phyloP scores from a whole-genome alignment of 2,113 vertebrate genomes.

The Onychostruthus taczanowskii region DNA sequence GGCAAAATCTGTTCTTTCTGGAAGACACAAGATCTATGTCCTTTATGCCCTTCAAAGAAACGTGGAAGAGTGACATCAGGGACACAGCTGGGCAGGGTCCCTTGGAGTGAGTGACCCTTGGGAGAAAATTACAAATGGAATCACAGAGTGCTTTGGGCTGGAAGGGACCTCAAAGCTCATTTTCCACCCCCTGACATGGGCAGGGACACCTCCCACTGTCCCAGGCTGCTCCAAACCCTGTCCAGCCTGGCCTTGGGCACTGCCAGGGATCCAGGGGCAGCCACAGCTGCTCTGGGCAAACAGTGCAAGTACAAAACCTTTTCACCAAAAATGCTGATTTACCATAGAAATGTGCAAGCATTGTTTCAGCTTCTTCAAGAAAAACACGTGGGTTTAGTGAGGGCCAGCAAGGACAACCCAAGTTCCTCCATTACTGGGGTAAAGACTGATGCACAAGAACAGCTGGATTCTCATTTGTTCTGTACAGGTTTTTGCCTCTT shows the following conservation, averaged over 20 bases:
- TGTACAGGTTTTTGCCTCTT: not conserved
- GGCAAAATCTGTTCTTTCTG: not conserved
- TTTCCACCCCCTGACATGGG: no score
- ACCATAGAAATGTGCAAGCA: not conserved
- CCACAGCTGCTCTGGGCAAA: not conserved
- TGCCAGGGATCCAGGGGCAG: not conserved
- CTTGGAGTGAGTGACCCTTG: not conserved
- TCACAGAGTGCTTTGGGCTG: not conserved
- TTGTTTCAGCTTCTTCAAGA: not conserved
- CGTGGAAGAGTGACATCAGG: fast-evolving
- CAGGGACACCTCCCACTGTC: not conserved
- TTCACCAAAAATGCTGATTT: not conserved
- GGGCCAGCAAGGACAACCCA: not conserved
- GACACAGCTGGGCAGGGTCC: no score
- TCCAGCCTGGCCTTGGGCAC: fast-evolving
- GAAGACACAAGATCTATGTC: not conserved
- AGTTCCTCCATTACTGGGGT: not conserved
- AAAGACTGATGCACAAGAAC: fast-evolving
- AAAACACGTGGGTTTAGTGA: fast-evolving
- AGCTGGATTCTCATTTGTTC: not conserved
- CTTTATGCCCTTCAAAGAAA: not conserved
- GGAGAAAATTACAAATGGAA: not conserved
- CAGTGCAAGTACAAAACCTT: not conserved
- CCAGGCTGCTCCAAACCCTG: fast-evolving
- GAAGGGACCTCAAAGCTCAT: not conserved